Base-by-base conservation (phyloP, 1,140 invertebrate species). In the Microvelia longipes region DNA sequence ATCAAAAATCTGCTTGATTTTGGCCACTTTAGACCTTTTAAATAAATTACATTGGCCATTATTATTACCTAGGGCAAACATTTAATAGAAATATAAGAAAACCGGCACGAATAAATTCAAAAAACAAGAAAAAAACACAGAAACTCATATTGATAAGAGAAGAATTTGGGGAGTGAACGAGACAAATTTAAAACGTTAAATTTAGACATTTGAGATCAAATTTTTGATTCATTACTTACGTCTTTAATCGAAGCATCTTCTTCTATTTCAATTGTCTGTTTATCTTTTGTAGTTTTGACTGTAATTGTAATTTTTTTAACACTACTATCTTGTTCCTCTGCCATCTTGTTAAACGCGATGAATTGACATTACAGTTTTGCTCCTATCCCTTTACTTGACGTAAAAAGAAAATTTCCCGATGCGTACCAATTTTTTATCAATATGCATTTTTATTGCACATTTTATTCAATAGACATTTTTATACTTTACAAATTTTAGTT, bases 231-330 rank as follows among this genome's bases (percentile, higher is more conserved):
- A 62, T 29, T 71, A 87, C 87, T 87, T 85, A 96, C 93, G 79
- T 94, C 90, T 85, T 93, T 93, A 71, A 98, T 89, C 75, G 88
- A 85, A 68, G 91, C 89, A 86, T 93, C 85, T 77, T 90, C 88
- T 74, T 89, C 87, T 66, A 96, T 88, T 83, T 94, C 87, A 71
- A 98, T 84, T 74, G 85, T 87, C 81, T 96, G 91, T 80, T 92
- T 93, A 81, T 96, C 93, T 84, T 96, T 97, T 35, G 94, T 90
- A 72, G 94, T 97, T 90, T 97, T 97, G 69, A 98, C 90, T 76
- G 89, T 92, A 78, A 98, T 85, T 75, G 86, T 93, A 79, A 97
- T 90, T 81, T 83, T 85, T 75, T 83, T 85, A 65, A 75, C 75
- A 73, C 74, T 73, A 61, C 69, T 73, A 68, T 79, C 77, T 72